Evolutionary conservation across 2,797 vertebrate genomes (phyloP).

Genomic region (Phylloscopus collybita): DNA sequence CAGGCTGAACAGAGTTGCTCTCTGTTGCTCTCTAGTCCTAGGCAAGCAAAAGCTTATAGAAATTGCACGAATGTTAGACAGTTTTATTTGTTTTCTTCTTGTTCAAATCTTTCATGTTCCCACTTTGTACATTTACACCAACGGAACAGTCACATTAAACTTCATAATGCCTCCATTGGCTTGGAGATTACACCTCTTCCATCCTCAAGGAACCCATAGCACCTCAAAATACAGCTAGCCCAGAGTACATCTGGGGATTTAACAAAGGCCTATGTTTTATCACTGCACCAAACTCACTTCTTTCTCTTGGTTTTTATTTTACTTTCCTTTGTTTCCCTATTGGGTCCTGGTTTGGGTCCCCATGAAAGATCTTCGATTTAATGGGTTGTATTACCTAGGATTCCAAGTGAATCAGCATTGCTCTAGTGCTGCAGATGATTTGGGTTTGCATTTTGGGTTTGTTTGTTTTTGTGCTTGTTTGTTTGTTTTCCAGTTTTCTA

Average conservation of each 20-base stretch:
- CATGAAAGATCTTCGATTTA: neutral
- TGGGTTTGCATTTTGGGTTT: fast-evolving
- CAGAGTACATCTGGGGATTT: neutral
- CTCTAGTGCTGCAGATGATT: neutral
- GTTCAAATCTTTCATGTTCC: neutral
- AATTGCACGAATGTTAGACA: neutral
- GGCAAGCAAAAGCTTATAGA: neutral
- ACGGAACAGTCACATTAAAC: neutral
- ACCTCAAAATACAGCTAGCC: neutral
- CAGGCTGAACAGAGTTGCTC: neutral
- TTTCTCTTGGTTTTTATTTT: neutral
- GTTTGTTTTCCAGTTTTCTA: neutral
- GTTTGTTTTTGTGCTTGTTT: neutral
- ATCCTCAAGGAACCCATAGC: fast-evolving
- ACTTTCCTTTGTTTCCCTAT: neutral
- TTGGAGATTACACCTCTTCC: neutral
- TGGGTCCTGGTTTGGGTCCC: neutral
- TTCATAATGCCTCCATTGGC: neutral
- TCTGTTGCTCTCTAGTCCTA: neutral
- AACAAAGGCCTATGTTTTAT: neutral
- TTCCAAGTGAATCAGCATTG: neutral
- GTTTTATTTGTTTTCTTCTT: neutral
- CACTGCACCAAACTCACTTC: neutral
- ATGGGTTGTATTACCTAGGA: neutral
- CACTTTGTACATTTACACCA: neutral